Base-by-base conservation (phyloP, 2,888 invertebrate genomes). In the Clepsis dumicolana region DNA sequence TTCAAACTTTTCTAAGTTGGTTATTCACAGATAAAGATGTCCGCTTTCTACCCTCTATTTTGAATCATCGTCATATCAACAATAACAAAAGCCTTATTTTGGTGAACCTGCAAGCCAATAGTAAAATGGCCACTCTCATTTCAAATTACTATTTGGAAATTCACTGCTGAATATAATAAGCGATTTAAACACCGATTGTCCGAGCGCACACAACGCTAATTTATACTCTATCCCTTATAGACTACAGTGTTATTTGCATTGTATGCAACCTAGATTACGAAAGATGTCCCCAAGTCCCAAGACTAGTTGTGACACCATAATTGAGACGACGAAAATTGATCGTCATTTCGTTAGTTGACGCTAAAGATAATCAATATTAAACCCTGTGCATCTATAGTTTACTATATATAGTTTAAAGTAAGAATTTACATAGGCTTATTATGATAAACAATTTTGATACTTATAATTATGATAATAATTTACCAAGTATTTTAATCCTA, bases 221-320 rank as follows among this genome's bases (percentile, higher is more conserved):
- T 41, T 53, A 21, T 12, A 24, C 21, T 27, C 8, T 61, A 54
- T 35, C 18, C 1, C 5, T 61, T 35, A 61, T 35, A 53, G 24
- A 61, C 44, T 66, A 66, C 18, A 44, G 61, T 25, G 29, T 25
- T 48, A 66, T 66, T 66, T 61, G 53, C 66, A 66, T 61, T 35
- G 66, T 44, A 25, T 65, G 38, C 16, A 16, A n/a, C 16, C 29
- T 16, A 53, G 52, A 65, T 66, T 61, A 54, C 53, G 60, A 18
- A 44, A 53, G 65, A 52, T 18, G 66, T 66, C 66, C 61, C 66
- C 32, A 53, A 61, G 66, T 66, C 66, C 66, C 66, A 44, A 24
- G 25, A 61, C 61, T 53, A 61, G 44, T 44, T 44, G 44, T 53
- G 61, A 44, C 41, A 35, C 53, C 32, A 61, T 61, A 66, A 61